phyloP scores from a whole-genome alignment of 2,888 invertebrate genomes.

The Coelogynopora nodosa region DNA sequence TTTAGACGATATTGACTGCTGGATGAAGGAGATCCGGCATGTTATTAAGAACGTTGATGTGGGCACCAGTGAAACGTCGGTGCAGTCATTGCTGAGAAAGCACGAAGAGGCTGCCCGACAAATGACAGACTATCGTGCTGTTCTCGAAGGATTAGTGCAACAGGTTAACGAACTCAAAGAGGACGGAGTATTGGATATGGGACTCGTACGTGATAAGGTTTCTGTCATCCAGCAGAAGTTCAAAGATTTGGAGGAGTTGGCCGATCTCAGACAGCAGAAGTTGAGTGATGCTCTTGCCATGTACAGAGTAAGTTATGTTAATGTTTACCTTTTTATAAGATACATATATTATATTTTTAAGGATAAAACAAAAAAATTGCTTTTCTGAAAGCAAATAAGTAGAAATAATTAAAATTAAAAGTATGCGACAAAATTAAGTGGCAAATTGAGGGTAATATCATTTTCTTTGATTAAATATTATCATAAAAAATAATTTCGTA shows the following conservation, averaged over 20 bases:
- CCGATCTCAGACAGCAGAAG: slow-evolving; percentile 88
- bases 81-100: slow-evolving; percentile 80
- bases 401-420: too few relatives aligned
- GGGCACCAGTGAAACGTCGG: slow-evolving; percentile 92
- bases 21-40: slow-evolving; percentile 94
- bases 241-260: slow-evolving; percentile 86
- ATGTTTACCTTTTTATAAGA: too few relatives aligned
- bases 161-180: slow-evolving; percentile 77
- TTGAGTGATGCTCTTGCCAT: slow-evolving; percentile 90
- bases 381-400: too few relatives aligned
- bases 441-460: too few relatives aligned
- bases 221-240: slow-evolving; percentile 86
- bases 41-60: slow-evolving; percentile 90
- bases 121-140: slow-evolving; percentile 85
- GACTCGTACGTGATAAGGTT: slow-evolving; percentile 76
- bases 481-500: too few relatives aligned
- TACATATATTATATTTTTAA: too few relatives aligned
- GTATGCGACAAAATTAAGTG: too few relatives aligned
- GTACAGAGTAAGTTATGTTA: slow-evolving; percentile 66
- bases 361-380: too few relatives aligned
- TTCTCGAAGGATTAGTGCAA: slow-evolving; percentile 84
- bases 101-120: slow-evolving; percentile 78
- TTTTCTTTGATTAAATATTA: too few relatives aligned
- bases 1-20: slow-evolving; percentile 95
- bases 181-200: slow-evolving; percentile 66